These are phyloP conservation scores for Leptinotarsa defecta DNA, from an alignment of 1,140 invertebrate species.

Conservation along the genomic window DNA sequence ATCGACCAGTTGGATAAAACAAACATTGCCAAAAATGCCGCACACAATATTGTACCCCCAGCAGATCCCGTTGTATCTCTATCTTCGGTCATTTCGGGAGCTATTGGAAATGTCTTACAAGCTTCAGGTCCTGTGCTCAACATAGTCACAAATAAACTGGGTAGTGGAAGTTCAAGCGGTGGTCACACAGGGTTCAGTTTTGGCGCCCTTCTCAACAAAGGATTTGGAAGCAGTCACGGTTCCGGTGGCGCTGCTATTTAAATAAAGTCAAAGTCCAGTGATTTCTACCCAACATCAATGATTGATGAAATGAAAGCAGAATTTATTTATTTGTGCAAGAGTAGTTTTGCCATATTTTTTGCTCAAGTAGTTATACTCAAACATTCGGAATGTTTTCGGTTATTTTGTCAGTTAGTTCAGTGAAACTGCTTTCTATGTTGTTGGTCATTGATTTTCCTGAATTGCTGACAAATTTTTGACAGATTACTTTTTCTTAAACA, in stretches of 20 bases:
- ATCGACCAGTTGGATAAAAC: conserved; percentile 68
- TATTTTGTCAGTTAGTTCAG: neutral
- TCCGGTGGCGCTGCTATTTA: neutral
- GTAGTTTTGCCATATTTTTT: neutral
- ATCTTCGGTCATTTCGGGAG: conserved; percentile 59
- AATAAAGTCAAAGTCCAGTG: no score
- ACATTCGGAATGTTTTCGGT: neutral
- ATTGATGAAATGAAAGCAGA: neutral
- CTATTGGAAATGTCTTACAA: conserved; percentile 56
- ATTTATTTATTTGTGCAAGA: conserved; percentile 3
- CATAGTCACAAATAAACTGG: conserved; percentile 60
- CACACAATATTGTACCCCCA: conserved; percentile 71
- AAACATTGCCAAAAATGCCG: conserved; percentile 74
- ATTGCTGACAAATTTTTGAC: neutral
- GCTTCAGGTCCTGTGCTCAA: conserved; percentile 66
- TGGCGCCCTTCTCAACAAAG: conserved; percentile 50
- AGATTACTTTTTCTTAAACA: neutral
- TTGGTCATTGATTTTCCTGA: neutral
- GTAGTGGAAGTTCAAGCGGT: conserved; percentile 62
- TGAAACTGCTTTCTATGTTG: neutral
- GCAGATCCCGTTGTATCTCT: conserved; percentile 55
- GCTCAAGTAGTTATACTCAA: neutral
- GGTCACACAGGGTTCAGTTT: conserved; percentile 57
- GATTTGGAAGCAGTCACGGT: conserved; percentile 37
- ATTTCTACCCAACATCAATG: neutral